These are phyloP conservation scores for Brachystomella parvula DNA, from an alignment of 1,140 invertebrate species.

Conservation along the genomic window DNA sequence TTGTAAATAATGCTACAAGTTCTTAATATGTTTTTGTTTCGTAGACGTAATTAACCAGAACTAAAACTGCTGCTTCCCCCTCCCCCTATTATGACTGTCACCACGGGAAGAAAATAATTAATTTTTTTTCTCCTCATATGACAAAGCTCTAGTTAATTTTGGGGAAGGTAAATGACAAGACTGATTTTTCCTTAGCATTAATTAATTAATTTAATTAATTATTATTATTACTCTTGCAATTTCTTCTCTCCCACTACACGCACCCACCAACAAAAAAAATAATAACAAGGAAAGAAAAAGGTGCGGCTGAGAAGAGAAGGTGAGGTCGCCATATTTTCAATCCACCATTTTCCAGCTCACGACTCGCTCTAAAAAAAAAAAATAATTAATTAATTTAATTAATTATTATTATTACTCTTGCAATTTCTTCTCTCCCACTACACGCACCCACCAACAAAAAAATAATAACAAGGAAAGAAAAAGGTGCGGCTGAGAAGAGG, in stretches of 20 bases:
- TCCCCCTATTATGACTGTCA: too few species aligned
- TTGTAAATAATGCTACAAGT: constrained; percentile 7
- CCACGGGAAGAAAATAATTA: too few species aligned
- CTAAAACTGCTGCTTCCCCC: too few species aligned
- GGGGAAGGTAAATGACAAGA: constrained; percentile 4
- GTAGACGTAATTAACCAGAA: too few species aligned
- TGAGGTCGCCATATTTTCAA: too few species aligned
- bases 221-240: background rate
- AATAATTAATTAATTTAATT: too few species aligned
- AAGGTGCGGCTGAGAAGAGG: too few species aligned
- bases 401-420: background rate
- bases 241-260: background rate
- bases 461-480: background rate
- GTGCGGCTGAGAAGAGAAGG: too few species aligned
- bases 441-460: background rate
- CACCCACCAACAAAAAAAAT: background rate
- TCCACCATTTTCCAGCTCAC: too few species aligned
- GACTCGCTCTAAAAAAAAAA: too few species aligned
- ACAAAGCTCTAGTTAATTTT: constrained; percentile 4
- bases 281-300: background rate
- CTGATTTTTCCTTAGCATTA: constrained; percentile 4
- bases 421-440: constrained; percentile 1
- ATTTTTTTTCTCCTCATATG: too few species aligned
- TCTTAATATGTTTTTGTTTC: background rate
- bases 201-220: too few species aligned